Percentiles rank a stretch among this genome's conserved stretches.
Evolutionary conservation across 2,888 invertebrate genomes (phyloP).

Genomic region (Orthosia gothica): DNA sequence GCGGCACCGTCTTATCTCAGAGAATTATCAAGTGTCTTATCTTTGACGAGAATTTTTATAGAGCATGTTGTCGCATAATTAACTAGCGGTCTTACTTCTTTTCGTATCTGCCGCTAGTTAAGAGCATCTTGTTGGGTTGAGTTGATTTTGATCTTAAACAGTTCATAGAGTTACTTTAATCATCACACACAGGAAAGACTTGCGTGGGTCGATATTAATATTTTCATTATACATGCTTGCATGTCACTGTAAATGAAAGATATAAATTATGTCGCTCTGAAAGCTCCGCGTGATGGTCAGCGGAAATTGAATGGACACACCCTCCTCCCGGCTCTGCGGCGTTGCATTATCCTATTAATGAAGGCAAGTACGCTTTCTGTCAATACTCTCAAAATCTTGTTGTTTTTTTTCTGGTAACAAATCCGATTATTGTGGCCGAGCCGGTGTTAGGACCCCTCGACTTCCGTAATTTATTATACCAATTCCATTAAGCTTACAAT

Average conservation of each 20-base stretch:
- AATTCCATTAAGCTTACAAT: slow-evolving; percentile 44
- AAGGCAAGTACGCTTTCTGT: slow-evolving; percentile 32
- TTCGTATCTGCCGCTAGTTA: slow-evolving; percentile 29
- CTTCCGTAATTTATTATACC: slow-evolving; percentile 35
- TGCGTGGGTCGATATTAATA: background rate
- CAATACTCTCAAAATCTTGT: slow-evolving; percentile 6
- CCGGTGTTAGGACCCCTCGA: slow-evolving; percentile 2
- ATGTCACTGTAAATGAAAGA: background rate
- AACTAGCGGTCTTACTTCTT: slow-evolving; percentile 45
- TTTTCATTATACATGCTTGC: slow-evolving; percentile 3
- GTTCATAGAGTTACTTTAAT: background rate
- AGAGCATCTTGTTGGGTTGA: slow-evolving; percentile 11
- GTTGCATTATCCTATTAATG: slow-evolving; percentile 45
- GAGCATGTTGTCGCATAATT: slow-evolving; percentile 64
- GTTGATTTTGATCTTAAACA: slow-evolving; percentile 17
- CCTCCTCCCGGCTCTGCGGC: slow-evolving; percentile 64
- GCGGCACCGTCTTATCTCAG: slow-evolving; percentile 69
- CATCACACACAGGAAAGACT: background rate
- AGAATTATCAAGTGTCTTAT: slow-evolving; percentile 71
- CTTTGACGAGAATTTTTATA: slow-evolving; percentile 65
- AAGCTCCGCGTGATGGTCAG: slow-evolving; percentile 65
- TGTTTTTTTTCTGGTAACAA: slow-evolving; percentile 14
- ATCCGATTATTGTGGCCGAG: slow-evolving; percentile 25
- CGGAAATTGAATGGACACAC: slow-evolving; percentile 83
- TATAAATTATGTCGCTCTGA: slow-evolving; percentile 37